A percentile compares a stretch with the other conserved stretches of the same genome.
Conservation (phyloP, 2,888 invertebrate genomes). For the Nemoura dubitans region DNA sequence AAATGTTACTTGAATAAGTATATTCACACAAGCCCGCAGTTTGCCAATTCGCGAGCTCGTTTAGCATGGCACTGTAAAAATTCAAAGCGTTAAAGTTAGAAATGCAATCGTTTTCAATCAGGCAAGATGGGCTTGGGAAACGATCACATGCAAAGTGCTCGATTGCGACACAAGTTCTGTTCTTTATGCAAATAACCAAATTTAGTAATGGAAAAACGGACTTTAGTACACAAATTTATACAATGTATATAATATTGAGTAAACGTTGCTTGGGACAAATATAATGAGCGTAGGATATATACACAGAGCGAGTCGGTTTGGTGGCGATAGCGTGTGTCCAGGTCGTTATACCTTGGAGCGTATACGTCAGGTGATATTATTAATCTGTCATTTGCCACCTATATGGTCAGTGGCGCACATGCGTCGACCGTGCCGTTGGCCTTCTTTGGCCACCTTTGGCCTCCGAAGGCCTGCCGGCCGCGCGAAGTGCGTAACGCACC, state of each 20-base stretch:
- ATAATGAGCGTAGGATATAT: neutral
- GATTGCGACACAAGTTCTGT: neutral
- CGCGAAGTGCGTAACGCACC: neutral
- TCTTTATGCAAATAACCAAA: neutral
- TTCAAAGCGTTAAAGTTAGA: neutral
- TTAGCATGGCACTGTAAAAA: neutral
- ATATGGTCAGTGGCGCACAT: neutral
- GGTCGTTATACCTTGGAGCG: neutral
- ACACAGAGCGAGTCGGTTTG: neutral
- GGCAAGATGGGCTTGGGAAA: neutral
- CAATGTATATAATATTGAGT: neutral
- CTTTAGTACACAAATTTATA: neutral
- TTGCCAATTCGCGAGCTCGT: neutral
- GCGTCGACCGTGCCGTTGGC: neutral
- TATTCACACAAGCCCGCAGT: neutral
- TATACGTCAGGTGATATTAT: neutral
- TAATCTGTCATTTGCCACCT: constrained; percentile 12
- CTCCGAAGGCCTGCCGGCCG: neutral
- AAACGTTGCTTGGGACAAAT: neutral
- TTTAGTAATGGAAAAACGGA: neutral
- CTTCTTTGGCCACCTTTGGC: neutral
- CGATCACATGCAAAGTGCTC: neutral
- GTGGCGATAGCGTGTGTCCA: neutral
- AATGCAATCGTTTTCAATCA: neutral
- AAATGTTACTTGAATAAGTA: neutral